Evolutionary conservation across 2,888 invertebrate species (phyloP), one percentile per base, ranked within the genome.

Genomic region (Byasa hedistus): DNA sequence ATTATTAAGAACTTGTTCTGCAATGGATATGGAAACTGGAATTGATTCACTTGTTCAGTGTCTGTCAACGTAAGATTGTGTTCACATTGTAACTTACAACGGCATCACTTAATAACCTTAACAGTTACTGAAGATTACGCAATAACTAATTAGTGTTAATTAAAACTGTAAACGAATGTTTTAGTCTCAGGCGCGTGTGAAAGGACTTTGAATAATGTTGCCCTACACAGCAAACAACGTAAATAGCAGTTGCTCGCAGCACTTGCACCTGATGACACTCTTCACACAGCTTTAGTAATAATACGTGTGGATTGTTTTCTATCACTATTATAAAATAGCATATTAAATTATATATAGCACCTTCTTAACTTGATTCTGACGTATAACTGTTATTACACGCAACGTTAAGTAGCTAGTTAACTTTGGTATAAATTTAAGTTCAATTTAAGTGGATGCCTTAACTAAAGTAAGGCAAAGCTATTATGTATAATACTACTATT

Each of bases 131-230:
- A 74, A 73, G 74, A 77, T 86, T 85, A 78, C 85, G 81, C 79
- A 84, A 86, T 79, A 75, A 72, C 68, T 79, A 82, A 85, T 85
- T 84, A 84, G 72, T 68, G 57, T 77, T 80, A 84, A 85, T 86
- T 87, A 86, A 78, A 85, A 82, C 84, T 82, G 84, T 84, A 81
- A 76, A 75, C 62, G 72, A 76, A 61, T 60, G 8, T 59, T 64
- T 56, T 51, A 63, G 60, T 61, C 61, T 23, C 36, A 57, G 19
- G 19, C 36, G 69, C 70, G 72, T 74, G 72, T 72, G 73, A 72
- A 71, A 61, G 66, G 58, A 68, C 58, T 60, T 56, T 61, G 32
- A 66, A 69, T 67, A 71, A 70, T 68, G 63, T 61, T 59, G 64
- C 62, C 67, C 59, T 68, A 59, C 62, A 55, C 54, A 60, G 57